phyloP scores from a whole-genome alignment of 2,888 invertebrate genomes.

The Drepana falcataria region DNA sequence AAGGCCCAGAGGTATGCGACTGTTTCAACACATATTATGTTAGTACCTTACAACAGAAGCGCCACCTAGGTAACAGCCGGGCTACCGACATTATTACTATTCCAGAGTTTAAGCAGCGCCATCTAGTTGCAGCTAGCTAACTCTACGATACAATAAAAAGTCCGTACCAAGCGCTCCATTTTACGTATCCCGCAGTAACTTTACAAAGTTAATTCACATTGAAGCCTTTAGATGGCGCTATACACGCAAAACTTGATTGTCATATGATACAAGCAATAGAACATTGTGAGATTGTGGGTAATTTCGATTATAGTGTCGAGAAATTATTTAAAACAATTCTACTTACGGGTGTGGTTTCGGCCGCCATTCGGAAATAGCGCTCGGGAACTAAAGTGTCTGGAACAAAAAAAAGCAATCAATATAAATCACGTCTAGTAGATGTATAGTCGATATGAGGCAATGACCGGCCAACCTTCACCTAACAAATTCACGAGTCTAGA shows the following conservation, averaged over 20 bases:
- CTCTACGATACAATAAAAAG: background rate
- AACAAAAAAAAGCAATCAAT: conserved; percentile 35
- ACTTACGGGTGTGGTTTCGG: conserved; percentile 69
- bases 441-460: conserved; percentile 29
- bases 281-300: background rate
- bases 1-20: background rate
- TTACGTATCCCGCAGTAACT: conserved; percentile 21
- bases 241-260: conserved; percentile 34
- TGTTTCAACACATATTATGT: conserved; percentile 1
- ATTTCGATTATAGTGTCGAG: background rate
- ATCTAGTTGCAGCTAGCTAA: conserved; percentile 15
- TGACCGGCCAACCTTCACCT: conserved; percentile 21
- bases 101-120: conserved; percentile 19
- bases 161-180: background rate
- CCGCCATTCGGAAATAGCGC: conserved; percentile 44
- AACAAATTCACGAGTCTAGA: conserved; percentile 25
- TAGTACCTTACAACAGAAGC: background rate
- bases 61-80: conserved; percentile 7
- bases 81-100: background rate
- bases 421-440: conserved; percentile 22
- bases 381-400: conserved; percentile 56
- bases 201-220: conserved; percentile 14
- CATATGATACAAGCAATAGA: conserved; percentile 25
- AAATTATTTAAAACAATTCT: conserved; percentile 21
- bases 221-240: conserved; percentile 51